A percentile compares a stretch with the other conserved stretches of the same genome.
phyloP scores from a whole-genome alignment of 23 tunicate species.

The Halocynthia aurantium region DNA sequence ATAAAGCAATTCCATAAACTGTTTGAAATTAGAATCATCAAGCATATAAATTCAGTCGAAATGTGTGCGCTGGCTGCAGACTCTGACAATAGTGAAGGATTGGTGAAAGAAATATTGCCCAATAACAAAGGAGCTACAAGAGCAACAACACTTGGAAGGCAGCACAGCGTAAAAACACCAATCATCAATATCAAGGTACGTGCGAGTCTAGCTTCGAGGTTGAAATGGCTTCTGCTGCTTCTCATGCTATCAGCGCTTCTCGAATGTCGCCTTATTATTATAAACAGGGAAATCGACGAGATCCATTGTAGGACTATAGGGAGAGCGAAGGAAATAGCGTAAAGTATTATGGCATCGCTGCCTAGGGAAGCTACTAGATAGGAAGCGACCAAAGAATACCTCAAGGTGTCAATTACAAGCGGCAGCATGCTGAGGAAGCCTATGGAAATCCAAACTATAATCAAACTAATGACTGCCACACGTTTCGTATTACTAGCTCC shows the following conservation, averaged over 20 bases:
- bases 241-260: constrained; percentile 7
- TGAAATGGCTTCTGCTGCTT: background rate
- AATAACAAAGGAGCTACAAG: background rate
- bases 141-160: constrained; percentile 30
- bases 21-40: constrained; percentile 45
- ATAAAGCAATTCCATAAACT: constrained; percentile 70
- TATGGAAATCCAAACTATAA: constrained; percentile 33
- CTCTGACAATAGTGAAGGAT: background rate
- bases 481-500: constrained; percentile 38
- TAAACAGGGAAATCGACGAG: constrained; percentile 21
- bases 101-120: background rate
- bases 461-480: constrained; percentile 24
- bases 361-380: constrained; percentile 30
- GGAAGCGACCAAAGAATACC: constrained; percentile 39
- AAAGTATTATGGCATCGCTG: constrained; percentile 24
- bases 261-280: constrained; percentile 34
- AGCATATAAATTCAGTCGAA: constrained; percentile 30
- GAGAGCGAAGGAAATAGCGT: constrained; percentile 34
- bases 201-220: constrained; percentile 47
- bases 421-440: constrained; percentile 44
- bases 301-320: constrained; percentile 50
- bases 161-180: constrained; percentile 51
- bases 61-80: constrained; percentile 6
- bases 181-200: constrained; percentile 63
- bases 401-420: constrained; percentile 19